Evolutionary conservation across 1,140 invertebrate genomes (phyloP).

Genomic region (Contarinia nasturtii): DNA sequence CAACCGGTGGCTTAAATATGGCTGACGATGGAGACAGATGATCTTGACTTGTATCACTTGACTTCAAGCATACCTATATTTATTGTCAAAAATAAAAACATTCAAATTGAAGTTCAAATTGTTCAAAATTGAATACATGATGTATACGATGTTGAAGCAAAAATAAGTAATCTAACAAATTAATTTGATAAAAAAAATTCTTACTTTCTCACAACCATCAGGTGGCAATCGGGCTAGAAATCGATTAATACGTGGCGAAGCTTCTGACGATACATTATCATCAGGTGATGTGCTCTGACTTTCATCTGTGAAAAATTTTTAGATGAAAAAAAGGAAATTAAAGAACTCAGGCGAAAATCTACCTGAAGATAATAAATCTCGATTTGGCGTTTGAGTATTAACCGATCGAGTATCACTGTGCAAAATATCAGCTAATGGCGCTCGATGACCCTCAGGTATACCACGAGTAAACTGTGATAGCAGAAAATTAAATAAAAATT

Average conservation of each 20-base stretch:
- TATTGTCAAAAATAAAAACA: neutral
- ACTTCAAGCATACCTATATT: slow-evolving; percentile 2
- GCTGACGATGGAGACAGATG: slow-evolving; percentile 13
- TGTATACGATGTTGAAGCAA: too few relatives aligned
- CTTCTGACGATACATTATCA: slow-evolving; percentile 21
- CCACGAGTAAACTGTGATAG: slow-evolving; percentile 21
- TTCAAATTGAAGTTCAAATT: neutral
- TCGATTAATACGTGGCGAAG: slow-evolving; percentile 65
- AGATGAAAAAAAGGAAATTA: neutral
- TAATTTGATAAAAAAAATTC: slow-evolving; percentile 1
- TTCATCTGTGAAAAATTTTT: slow-evolving; percentile 1
- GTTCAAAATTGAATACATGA: too few relatives aligned
- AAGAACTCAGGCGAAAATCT: slow-evolving; percentile 4
- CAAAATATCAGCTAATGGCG: slow-evolving; percentile 56
- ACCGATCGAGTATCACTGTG: slow-evolving; percentile 45
- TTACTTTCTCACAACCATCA: slow-evolving; percentile 69
- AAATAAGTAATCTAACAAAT: neutral
- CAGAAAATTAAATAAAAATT: neutral
- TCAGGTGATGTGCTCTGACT: slow-evolving; percentile 10
- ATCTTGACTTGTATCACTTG: slow-evolving; percentile 14
- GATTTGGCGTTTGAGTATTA: slow-evolving; percentile 62
- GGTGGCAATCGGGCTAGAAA: slow-evolving; percentile 70
- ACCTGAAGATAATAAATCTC: slow-evolving; percentile 29
- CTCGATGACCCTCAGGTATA: slow-evolving; percentile 69
- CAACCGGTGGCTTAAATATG: slow-evolving; percentile 39